Conservation (phyloP, 1,140 invertebrate species). For the Mylabris phalerata region DNA sequence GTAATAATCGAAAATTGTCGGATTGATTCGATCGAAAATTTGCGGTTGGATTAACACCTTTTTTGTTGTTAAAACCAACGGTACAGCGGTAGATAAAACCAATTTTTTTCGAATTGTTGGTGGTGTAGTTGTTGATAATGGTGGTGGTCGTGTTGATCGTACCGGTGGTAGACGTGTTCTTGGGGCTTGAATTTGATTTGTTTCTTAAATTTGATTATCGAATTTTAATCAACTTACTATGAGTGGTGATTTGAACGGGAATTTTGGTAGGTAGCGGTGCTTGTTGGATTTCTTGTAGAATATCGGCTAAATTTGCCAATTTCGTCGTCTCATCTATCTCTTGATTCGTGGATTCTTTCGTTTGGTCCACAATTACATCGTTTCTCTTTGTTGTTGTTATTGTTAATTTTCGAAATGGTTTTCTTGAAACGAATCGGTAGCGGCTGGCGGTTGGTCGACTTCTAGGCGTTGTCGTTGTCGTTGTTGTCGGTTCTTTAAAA, state of each 20-base stretch:
- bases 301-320: slow-evolving; percentile 26
- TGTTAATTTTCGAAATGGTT: slow-evolving; percentile 12
- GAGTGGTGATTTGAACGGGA: neutral
- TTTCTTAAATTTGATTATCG: neutral
- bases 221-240: neutral
- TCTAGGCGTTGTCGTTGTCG: neutral
- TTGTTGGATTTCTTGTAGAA: slow-evolving; percentile 31
- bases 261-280: slow-evolving; percentile 26
- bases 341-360: slow-evolving; percentile 27
- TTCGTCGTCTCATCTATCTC: slow-evolving; percentile 21
- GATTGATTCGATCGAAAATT: slow-evolving; percentile 12
- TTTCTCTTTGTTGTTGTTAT: neutral
- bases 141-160: neutral
- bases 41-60: slow-evolving; percentile 12
- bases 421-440: slow-evolving; percentile 21
- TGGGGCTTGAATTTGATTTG: neutral
- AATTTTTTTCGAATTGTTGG: slow-evolving; percentile 1
- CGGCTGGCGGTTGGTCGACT: slow-evolving; percentile 1
- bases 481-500: slow-evolving; percentile 8
- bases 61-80: slow-evolving; percentile 15
- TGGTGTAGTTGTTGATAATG: slow-evolving; percentile 36
- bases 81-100: slow-evolving; percentile 15
- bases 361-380: slow-evolving; percentile 18
- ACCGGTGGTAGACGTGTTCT: neutral
- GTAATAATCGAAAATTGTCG: slow-evolving; percentile 56